Evolutionary conservation across 1,140 invertebrate species (phyloP).

Genomic region (Drosophila sproati): DNA sequence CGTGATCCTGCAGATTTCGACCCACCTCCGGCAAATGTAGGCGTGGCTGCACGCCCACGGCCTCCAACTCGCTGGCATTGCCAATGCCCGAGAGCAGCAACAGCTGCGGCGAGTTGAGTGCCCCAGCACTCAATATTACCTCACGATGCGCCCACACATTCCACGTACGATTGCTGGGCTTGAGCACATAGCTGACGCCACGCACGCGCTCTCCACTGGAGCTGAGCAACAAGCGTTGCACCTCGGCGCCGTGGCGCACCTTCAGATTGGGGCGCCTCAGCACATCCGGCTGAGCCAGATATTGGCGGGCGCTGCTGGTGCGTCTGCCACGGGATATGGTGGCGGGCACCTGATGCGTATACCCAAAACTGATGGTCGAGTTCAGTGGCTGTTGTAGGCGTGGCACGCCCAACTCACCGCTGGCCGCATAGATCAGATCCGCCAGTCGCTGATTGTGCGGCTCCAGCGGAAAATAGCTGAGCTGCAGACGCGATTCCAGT

Average conservation of each 20-base stretch:
- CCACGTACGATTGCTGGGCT: constrained; percentile 81
- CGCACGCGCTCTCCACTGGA: constrained; percentile 86
- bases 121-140: constrained; percentile 86
- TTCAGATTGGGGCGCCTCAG: constrained; percentile 88
- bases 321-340: constrained; percentile 86
- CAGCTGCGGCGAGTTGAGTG: constrained; percentile 86
- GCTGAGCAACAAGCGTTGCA: constrained; percentile 87
- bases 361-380: constrained; percentile 84
- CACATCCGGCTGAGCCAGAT: constrained; percentile 86
- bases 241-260: constrained; percentile 87
- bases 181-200: constrained; percentile 89
- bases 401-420: constrained; percentile 80
- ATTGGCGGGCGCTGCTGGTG: constrained; percentile 87
- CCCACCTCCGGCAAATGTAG: constrained; percentile 88
- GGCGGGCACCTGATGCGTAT: constrained; percentile 83
- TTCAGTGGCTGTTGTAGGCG: constrained; percentile 86
- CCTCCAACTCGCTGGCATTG: constrained; percentile 81
- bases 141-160: constrained; percentile 42
- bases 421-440: constrained; percentile 44
- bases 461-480: constrained; percentile 38
- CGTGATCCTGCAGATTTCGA: constrained; percentile 89
- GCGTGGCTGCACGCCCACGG: constrained; percentile 84
- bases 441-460: constrained; percentile 84
- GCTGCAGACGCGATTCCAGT: constrained; percentile 31
- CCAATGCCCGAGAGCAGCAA: constrained; percentile 87